A percentile compares a stretch with the other conserved stretches of the same genome.
phyloP scores from a whole-genome alignment of 2,888 invertebrate species.

The Noctuana brunneofusca region DNA sequence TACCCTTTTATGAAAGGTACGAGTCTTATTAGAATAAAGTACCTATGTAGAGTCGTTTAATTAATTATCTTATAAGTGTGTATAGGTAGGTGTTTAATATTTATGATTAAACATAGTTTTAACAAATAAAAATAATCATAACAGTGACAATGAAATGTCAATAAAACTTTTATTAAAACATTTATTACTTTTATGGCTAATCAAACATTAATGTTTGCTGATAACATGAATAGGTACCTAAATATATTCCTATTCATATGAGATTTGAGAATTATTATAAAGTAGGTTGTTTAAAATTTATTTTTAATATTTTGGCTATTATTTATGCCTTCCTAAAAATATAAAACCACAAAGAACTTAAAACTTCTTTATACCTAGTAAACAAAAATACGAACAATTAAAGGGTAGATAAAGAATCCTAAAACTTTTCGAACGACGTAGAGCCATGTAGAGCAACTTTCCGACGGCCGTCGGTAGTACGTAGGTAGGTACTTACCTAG shows the following conservation, averaged over 20 bases:
- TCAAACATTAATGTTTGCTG: constrained; percentile 7
- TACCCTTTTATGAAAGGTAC: background rate
- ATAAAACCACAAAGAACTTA: too few species aligned
- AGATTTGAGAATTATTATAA: background rate
- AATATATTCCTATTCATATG: background rate
- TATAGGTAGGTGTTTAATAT: too few species aligned
- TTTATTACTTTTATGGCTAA: constrained; percentile 12
- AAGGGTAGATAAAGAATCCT: too few species aligned
- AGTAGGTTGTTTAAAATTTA: background rate
- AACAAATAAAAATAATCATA: background rate
- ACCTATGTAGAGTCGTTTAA: constrained; percentile 1
- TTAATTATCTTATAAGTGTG: background rate
- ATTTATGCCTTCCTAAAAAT: background rate
- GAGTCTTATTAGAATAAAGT: constrained; percentile 17
- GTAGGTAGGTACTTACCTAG: too few species aligned
- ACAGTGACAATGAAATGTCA: background rate
- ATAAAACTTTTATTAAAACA: constrained; percentile 4
- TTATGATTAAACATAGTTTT: background rate
- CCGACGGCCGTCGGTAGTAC: too few species aligned
- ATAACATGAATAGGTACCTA: background rate
- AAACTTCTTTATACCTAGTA: too few species aligned
- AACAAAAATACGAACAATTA: too few species aligned
- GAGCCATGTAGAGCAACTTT: too few species aligned
- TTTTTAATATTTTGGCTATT: background rate
- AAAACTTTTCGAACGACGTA: too few species aligned